Base-by-base conservation (phyloP, 2,797 vertebrate genomes). In the Pangasius mekongensis region DNA sequence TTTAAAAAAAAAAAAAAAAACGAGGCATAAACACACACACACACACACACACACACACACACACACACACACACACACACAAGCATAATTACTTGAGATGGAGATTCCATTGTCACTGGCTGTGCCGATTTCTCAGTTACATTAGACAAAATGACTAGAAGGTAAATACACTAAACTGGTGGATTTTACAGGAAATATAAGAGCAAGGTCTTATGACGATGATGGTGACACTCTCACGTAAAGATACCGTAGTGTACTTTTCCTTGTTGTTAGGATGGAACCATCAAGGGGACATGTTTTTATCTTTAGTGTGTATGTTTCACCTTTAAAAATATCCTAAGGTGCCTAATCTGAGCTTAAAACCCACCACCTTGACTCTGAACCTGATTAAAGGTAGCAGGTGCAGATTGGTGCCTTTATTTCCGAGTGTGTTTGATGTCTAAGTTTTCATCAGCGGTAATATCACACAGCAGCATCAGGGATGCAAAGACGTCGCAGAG, bases 31-130 rank as follows among this genome's bases (percentile, higher is more conserved):
- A 84, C 58, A 87, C 54, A 95, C 94, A 94, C 93, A 96, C 91
- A 94, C 94, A 94, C 94, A 94, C 94, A 94, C 94, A 94, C 93
- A 96, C 11, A 84, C 58, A 87, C 54, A 95, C 94, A 94, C 91
- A 94, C 62, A 87, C 52, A 95, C 93, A 95, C 93, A 84, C 58
- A 87, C 54, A 95, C 94, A 94, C 94, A 95, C 94, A 94, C 93
- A 96, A 95, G 95, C 94, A 95, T 93, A 96, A 96, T 96, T 96
- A 95, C 95, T 95, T 95, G 94, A 95, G 89, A 88, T 91, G 87
- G 84, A 91, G 92, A 92, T 90, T 91, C 84, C 87, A 91, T 92
- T 94, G 94, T 95, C 93, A 94, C 39, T 36, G 94, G 93, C 43
- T 76, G 73, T 1, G 9, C 27, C 6, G 22, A 95, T 96, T 95